Base-by-base conservation (phyloP, 2,888 invertebrate genomes). In the Luperina testacea region DNA sequence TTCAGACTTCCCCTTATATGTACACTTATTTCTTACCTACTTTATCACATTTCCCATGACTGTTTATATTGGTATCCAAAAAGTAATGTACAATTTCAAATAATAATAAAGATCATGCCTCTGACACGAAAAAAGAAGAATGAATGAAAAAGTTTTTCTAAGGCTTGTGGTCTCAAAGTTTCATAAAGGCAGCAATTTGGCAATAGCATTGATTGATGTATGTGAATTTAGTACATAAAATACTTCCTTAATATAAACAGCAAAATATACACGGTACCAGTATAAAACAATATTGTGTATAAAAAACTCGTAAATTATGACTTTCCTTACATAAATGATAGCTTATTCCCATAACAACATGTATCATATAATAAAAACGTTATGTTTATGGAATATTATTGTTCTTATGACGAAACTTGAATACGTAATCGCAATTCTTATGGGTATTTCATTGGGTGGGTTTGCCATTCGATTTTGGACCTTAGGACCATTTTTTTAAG, bases 311-410 rank as follows among this genome's bases (percentile, higher is more conserved):
- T 78, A 83, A 78, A 73, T 76, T 72, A 76, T 45, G 67, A 59
- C 27, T 73, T 71, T 83, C 32, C 83, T 20, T 72, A 75, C 79
- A 79, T 64, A 84, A 81, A 86, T 74, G 77, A 84, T 81, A 68
- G 80, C 86, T 70, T 84, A 86, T 80, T 85, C 78, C 71, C 61
- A 78, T 75, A 78, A 78, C 79, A 83, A 75, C 77, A 81, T 85
- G 81, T 89, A 81, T 72, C 74, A 82, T 80, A 88, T 83, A 81
- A 82, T 88, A 89, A 89, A 89, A 88, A 87, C 75, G 86, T 88
- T 87, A 90, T 90, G 79, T 88, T 88, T 87, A 90, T 86, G 85
- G 83, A 80, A 80, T 86, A 88, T 89, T 88, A 90, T 91, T 90
- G 90, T 89, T 86, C 82, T 85, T 83, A 87, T 87, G 87, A 84